phyloP scores from a whole-genome alignment of 2,797 vertebrate genomes.

The Sebastiscus tertius region DNA sequence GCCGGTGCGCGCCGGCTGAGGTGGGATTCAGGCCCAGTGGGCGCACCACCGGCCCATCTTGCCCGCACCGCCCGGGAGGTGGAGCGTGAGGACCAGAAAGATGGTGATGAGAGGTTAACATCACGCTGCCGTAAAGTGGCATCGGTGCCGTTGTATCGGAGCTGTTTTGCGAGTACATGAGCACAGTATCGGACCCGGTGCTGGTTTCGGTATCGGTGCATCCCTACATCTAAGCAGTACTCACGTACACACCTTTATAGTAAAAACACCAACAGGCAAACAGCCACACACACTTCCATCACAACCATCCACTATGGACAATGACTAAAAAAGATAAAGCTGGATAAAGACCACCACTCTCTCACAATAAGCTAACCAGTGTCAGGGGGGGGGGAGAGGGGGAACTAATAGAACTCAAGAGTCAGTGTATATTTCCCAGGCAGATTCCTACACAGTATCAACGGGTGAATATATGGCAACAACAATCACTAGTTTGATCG shows the following conservation, averaged over 20 bases:
- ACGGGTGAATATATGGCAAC: conserved; percentile 70
- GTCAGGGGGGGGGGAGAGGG: conserved; percentile 37
- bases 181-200: too few species aligned
- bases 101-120: too few species aligned
- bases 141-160: too few species aligned
- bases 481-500: conserved; percentile 62
- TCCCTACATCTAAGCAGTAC: conserved; percentile 44
- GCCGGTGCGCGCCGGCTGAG: too few species aligned
- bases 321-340: conserved; percentile 57
- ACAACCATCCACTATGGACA: conserved; percentile 65
- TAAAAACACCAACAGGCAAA: conserved; percentile 57
- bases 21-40: too few species aligned
- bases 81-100: too few species aligned
- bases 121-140: too few species aligned
- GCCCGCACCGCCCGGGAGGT: too few species aligned
- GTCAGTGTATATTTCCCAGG: conserved; percentile 57
- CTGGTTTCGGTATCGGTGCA: too few species aligned
- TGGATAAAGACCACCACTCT: conserved; percentile 50
- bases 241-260: conserved; percentile 37
- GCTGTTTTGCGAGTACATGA: too few species aligned
- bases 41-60: too few species aligned
- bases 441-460: conserved; percentile 74
- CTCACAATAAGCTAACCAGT: conserved; percentile 51
- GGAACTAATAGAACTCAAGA: conserved; percentile 46
- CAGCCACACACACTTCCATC: conserved; percentile 58